phyloP scores from a whole-genome alignment of 2,113 vertebrate species.

The Ictalurus furcatus region DNA sequence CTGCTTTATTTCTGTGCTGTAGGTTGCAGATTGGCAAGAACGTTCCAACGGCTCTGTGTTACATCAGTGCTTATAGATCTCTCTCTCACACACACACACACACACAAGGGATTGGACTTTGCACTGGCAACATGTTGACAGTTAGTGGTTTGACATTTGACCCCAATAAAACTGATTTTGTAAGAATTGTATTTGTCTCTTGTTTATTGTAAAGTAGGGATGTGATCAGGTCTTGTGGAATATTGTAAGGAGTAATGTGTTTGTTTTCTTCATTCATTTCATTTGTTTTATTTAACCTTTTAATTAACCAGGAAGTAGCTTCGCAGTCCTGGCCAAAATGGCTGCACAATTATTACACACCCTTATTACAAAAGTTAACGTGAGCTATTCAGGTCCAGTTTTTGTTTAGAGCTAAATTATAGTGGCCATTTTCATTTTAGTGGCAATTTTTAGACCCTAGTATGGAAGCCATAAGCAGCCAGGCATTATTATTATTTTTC shows the following conservation, averaged over 20 bases:
- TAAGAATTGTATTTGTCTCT: slow-evolving; percentile 52
- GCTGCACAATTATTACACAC: background rate
- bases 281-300: background rate
- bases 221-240: background rate
- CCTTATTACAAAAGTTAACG: background rate
- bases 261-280: background rate
- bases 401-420: background rate
- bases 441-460: background rate
- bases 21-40: slow-evolving; percentile 43
- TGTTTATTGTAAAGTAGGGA: slow-evolving; percentile 35
- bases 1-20: slow-evolving; percentile 12
- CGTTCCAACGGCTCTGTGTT: slow-evolving; percentile 62
- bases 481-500: no score
- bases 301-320: background rate
- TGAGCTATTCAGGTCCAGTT: background rate
- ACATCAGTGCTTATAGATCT: slow-evolving; percentile 36
- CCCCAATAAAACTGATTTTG: slow-evolving; percentile 70
- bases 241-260: background rate
- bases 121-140: slow-evolving; percentile 66
- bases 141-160: slow-evolving; percentile 52
- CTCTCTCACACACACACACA: slow-evolving; percentile 16
- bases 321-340: background rate
- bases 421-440: no score
- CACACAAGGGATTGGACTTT: slow-evolving; percentile 59
- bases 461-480: no score